A percentile compares a stretch with the other conserved stretches of the same genome.
These are phyloP conservation scores for Buceros bicornis DNA, from an alignment of 2,797 vertebrate genomes.

Conservation along the genomic window DNA sequence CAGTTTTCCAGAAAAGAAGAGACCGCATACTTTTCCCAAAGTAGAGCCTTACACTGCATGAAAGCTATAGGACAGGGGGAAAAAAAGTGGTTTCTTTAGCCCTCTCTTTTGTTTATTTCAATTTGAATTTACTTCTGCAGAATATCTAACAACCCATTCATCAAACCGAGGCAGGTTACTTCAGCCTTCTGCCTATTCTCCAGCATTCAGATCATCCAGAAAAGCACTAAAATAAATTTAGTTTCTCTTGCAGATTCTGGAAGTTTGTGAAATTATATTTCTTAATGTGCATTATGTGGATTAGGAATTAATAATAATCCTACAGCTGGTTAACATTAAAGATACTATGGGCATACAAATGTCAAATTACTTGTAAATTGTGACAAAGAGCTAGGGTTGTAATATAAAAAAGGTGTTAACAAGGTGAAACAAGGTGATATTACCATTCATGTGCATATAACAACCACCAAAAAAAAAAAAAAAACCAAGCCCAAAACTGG, in stretches of 20 bases:
- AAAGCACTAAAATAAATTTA: not conserved
- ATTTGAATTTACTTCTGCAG: not conserved
- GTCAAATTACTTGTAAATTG: not conserved
- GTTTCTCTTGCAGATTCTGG: not conserved
- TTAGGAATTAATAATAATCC: not conserved
- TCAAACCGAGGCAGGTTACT: not conserved
- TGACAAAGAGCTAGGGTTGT: not conserved
- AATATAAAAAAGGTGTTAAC: not conserved
- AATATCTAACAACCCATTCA: not conserved
- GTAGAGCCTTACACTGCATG: not conserved
- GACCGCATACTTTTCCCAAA: not conserved
- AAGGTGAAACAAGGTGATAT: too few species aligned
- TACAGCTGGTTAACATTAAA: not conserved
- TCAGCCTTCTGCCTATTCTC: not conserved
- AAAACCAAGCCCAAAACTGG: not conserved
- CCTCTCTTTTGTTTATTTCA: not conserved
- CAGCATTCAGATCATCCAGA: not conserved
- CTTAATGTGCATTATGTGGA: not conserved
- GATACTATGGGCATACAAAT: not conserved
- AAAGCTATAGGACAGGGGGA: not conserved
- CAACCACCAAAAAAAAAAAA: not conserved
- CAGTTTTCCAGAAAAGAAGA: not conserved
- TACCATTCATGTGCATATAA: not conserved
- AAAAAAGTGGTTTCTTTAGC: not conserved
- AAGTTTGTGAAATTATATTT: not conserved